Conservation (phyloP, 2,888 invertebrate species). For the Drosophila siamana region DNA sequence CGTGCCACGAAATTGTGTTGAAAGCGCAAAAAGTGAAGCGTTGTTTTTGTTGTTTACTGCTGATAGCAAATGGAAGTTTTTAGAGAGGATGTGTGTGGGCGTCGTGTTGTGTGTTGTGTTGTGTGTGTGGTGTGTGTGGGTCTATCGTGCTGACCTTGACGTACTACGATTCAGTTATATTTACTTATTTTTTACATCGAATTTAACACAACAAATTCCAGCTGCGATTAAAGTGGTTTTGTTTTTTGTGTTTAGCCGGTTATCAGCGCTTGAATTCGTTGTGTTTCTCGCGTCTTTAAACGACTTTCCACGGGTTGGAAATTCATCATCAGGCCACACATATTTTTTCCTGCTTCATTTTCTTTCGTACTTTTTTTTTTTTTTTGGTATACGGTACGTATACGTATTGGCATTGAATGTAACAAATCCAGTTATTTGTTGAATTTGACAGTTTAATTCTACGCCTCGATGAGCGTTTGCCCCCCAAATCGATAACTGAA, state of each 20-base stretch:
- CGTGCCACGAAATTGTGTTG: conserved; percentile 4
- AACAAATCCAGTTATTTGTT: conserved; percentile 81
- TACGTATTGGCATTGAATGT: conserved; percentile 51
- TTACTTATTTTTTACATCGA: conserved; percentile 14
- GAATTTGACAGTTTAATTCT: conserved; percentile 83
- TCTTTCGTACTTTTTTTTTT: too few relatives aligned
- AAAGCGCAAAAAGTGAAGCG: conserved; percentile 27
- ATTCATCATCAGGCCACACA: not conserved
- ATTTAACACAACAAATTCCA: conserved; percentile 31
- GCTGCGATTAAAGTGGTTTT: conserved; percentile 40
- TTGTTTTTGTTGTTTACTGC: conserved; percentile 8
- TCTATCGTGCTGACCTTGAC: conserved; percentile 40
- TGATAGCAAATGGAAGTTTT: conserved; percentile 17
- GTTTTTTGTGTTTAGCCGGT: conserved; percentile 5
- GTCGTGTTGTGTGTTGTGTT: not conserved
- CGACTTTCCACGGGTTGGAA: not conserved
- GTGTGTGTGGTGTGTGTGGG: conserved; percentile 12
- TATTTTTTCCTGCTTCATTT: too few relatives aligned
- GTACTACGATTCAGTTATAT: conserved; percentile 21
- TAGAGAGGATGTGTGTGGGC: conserved; percentile 37
- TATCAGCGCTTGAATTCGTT: conserved; percentile 34
- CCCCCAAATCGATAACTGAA: conserved; percentile 46
- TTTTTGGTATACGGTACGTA: not conserved
- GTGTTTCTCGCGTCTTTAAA: not conserved
- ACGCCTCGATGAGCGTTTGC: conserved; percentile 77